Conservation (phyloP, 2,113 vertebrate genomes). For the Archilochus colubris region DNA sequence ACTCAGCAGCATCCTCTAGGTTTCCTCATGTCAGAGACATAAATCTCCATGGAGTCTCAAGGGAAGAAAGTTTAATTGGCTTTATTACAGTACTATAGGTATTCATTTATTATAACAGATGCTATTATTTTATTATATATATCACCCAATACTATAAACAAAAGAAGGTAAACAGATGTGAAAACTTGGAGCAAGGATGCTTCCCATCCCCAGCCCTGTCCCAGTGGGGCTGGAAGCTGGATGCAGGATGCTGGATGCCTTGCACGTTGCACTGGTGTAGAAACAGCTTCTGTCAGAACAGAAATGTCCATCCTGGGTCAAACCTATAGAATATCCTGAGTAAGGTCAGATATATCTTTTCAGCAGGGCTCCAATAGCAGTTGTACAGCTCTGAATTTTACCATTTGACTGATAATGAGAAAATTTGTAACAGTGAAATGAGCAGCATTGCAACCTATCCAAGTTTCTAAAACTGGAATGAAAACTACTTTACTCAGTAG, state of each 20-base stretch:
- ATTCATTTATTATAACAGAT: background rate
- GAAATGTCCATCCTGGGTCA: background rate
- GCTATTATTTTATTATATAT: background rate
- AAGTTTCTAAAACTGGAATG: background rate
- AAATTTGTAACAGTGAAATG: background rate
- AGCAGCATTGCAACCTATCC: background rate
- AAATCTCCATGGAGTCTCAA: background rate
- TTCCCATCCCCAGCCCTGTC: background rate
- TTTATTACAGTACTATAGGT: background rate
- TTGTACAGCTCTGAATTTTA: background rate
- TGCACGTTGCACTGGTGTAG: background rate
- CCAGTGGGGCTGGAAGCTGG: background rate
- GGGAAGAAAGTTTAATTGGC: background rate
- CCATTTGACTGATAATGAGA: background rate
- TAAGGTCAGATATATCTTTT: background rate
- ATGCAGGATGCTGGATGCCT: background rate
- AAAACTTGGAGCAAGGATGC: background rate
- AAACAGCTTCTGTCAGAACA: background rate
- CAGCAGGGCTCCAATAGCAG: background rate
- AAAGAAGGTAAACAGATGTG: background rate
- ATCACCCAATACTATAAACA: background rate
- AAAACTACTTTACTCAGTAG: background rate
- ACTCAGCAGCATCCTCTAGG: background rate
- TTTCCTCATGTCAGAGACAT: background rate
- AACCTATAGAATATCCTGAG: background rate